phyloP scores from a whole-genome alignment of 1,140 invertebrate species.

The Armadillidium nasatum region DNA sequence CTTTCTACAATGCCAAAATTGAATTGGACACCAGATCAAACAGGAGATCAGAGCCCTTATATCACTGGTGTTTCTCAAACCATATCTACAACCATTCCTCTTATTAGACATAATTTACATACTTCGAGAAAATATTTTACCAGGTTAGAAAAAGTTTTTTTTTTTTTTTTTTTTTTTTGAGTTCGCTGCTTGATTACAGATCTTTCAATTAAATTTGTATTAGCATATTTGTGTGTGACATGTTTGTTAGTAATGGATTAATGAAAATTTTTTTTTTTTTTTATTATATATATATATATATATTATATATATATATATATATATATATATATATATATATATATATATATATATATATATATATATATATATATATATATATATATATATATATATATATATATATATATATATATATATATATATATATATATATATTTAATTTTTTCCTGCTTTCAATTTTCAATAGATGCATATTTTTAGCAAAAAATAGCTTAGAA shows the following conservation, averaged over 20 bases:
- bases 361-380: too few species aligned
- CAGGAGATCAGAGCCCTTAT: slow-evolving; percentile 95
- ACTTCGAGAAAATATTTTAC: slow-evolving; percentile 97
- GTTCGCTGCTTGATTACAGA: too few species aligned
- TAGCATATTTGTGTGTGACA: too few species aligned
- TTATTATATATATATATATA: neutral
- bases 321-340: too few species aligned
- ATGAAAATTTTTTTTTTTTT: neutral
- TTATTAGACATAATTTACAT: slow-evolving; percentile 84
- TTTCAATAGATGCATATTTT: slow-evolving; percentile 11
- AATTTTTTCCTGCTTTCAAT: slow-evolving; percentile 26
- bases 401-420: too few species aligned
- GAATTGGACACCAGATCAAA: slow-evolving; percentile 66
- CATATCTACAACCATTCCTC: slow-evolving; percentile 80
- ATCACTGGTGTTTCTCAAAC: slow-evolving; percentile 84
- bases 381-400: too few species aligned
- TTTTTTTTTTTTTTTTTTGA: neutral
- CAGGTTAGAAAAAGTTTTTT: slow-evolving; percentile 87
- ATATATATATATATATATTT: neutral
- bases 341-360: too few species aligned
- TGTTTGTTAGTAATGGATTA: too few species aligned
- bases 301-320: too few species aligned
- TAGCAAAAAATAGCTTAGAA: neutral
- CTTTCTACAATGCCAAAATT: slow-evolving; percentile 87
- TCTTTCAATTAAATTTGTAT: too few species aligned